A percentile compares a stretch with the other conserved stretches of the same genome.
phyloP scores from a whole-genome alignment of 1,140 invertebrate genomes.

The Aphis gossypii region DNA sequence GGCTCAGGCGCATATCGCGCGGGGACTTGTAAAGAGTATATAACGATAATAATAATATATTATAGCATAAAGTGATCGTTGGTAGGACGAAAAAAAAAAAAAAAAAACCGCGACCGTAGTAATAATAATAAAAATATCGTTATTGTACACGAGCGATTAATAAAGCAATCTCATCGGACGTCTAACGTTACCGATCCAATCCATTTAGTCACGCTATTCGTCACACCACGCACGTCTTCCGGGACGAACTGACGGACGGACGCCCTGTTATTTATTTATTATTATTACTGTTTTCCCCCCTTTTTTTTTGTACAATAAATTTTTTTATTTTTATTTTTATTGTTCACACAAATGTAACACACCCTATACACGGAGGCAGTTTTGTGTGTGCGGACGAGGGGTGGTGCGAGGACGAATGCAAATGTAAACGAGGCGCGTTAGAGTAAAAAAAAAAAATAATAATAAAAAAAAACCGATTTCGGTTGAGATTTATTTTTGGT shows the following conservation, averaged over 20 bases:
- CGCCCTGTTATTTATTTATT: conserved; percentile 1
- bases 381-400: background rate
- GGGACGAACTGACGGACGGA: background rate
- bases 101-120: background rate
- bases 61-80: background rate
- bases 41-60: background rate
- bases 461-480: background rate
- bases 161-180: conserved; percentile 50
- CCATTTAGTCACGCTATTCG: conserved; percentile 57
- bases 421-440: background rate
- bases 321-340: background rate
- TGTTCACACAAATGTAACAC: conserved; percentile 53
- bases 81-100: background rate
- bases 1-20: background rate
- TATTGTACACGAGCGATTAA: conserved; percentile 54
- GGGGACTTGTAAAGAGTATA: background rate
- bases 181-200: conserved; percentile 34
- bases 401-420: background rate
- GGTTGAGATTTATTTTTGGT: conserved; percentile 18
- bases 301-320: background rate
- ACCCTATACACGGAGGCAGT: background rate
- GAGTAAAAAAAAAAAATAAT: background rate
- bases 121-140: conserved; percentile 44
- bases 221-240: conserved; percentile 39
- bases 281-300: background rate